These are phyloP conservation scores for Saguinus midas DNA, from an alignment of 2,113 vertebrate genomes.

Conservation along the genomic window DNA sequence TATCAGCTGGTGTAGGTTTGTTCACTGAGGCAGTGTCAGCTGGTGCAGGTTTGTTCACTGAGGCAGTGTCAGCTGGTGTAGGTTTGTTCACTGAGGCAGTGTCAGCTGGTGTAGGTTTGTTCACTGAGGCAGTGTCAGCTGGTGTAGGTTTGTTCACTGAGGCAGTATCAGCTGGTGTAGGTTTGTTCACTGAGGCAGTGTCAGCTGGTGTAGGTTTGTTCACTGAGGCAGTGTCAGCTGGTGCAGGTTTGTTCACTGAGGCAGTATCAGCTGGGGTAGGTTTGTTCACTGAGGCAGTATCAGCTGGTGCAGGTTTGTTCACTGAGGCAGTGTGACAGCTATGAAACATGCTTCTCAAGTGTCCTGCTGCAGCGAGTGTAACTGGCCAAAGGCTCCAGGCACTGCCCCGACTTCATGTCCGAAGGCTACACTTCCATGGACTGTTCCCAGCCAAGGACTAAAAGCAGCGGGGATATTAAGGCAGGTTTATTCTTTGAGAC, in stretches of 20 bases:
- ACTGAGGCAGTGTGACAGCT: background rate
- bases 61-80: no score
- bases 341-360: background rate
- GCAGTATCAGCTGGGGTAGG: no score
- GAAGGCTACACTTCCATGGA: accelerated
- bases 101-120: no score
- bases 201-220: no score
- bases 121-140: background rate
- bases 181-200: background rate
- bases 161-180: no score
- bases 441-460: background rate
- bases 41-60: background rate
- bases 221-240: background rate
- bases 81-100: background rate
- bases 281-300: background rate
- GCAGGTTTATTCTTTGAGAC: background rate
- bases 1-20: no score
- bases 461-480: background rate
- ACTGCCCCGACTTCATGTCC: background rate
- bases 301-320: background rate
- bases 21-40: background rate
- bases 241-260: background rate
- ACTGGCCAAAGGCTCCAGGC: background rate
- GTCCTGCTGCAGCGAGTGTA: accelerated
- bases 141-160: background rate